These are phyloP conservation scores for Melanerpes formicivorus DNA, from an alignment of 2,113 vertebrate genomes.

Conservation along the genomic window DNA sequence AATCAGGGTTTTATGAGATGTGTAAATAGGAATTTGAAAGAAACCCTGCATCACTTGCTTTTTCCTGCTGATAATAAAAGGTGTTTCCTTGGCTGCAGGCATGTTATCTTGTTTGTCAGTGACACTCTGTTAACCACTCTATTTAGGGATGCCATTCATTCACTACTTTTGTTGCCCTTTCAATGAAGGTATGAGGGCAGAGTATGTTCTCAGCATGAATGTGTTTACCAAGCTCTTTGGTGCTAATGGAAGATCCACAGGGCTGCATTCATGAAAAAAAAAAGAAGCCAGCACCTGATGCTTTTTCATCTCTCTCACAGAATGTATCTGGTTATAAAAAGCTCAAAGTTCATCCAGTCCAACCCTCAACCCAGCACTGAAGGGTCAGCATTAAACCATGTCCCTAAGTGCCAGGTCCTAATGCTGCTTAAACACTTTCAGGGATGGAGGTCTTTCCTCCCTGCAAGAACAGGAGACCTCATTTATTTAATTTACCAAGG, in stretches of 20 bases:
- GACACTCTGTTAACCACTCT: background rate
- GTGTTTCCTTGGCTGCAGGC: background rate
- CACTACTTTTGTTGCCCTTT: background rate
- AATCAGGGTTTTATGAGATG: conserved; percentile 12
- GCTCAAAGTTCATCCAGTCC: too few relatives aligned
- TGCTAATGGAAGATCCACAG: background rate
- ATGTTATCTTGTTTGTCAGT: background rate
- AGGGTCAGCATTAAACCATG: too few relatives aligned
- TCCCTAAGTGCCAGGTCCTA: too few relatives aligned
- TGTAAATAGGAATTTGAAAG: conserved; percentile 22
- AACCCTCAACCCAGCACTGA: too few relatives aligned
- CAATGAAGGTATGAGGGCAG: background rate
- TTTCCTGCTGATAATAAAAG: background rate
- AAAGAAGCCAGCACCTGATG: background rate
- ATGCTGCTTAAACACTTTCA: too few relatives aligned
- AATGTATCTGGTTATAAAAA: too few relatives aligned
- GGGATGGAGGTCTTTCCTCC: background rate
- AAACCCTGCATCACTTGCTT: background rate
- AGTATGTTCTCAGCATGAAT: background rate
- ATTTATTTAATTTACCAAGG: background rate
- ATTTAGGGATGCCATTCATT: background rate
- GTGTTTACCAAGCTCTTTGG: background rate
- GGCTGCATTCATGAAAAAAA: background rate
- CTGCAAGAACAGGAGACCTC: background rate
- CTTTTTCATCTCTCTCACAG: background rate